Evolutionary conservation across 2,113 vertebrate genomes (phyloP).

Genomic region (Peromyscus californicus): DNA sequence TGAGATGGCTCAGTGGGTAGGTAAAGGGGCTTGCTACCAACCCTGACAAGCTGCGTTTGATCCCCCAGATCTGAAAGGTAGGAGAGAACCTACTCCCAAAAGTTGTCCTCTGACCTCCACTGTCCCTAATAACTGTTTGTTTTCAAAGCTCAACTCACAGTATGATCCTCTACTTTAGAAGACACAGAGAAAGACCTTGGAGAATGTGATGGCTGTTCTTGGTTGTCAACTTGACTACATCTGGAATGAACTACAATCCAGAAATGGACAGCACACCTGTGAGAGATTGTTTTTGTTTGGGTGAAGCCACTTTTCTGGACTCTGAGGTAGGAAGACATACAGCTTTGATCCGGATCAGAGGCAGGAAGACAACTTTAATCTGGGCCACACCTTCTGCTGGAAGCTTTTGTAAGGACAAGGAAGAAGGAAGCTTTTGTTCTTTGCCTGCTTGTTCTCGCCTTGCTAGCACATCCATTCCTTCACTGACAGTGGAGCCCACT

Average conservation of each 20-base stretch:
- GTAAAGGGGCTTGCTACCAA: background rate
- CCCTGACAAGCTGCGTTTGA: background rate
- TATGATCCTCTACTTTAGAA: background rate
- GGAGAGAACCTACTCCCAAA: background rate
- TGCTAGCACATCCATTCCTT: background rate
- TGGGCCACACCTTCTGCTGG: background rate
- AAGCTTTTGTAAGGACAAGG: background rate
- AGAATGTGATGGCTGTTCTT: too few species aligned
- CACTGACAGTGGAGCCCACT: background rate
- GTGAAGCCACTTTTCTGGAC: too few species aligned
- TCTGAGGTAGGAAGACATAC: too few species aligned
- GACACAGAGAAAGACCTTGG: background rate
- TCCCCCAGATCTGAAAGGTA: background rate
- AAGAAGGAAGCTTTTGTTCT: background rate
- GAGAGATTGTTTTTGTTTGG: too few species aligned
- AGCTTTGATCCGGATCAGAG: too few species aligned
- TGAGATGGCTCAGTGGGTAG: background rate
- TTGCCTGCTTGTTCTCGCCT: background rate
- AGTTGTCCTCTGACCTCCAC: too few species aligned
- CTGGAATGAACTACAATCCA: too few species aligned
- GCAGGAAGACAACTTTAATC: background rate
- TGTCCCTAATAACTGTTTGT: background rate
- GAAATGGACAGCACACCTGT: too few species aligned
- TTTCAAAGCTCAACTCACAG: background rate
- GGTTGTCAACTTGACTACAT: too few species aligned